phyloP scores from a whole-genome alignment of 23 tunicate species.

The Diplosoma virens region DNA sequence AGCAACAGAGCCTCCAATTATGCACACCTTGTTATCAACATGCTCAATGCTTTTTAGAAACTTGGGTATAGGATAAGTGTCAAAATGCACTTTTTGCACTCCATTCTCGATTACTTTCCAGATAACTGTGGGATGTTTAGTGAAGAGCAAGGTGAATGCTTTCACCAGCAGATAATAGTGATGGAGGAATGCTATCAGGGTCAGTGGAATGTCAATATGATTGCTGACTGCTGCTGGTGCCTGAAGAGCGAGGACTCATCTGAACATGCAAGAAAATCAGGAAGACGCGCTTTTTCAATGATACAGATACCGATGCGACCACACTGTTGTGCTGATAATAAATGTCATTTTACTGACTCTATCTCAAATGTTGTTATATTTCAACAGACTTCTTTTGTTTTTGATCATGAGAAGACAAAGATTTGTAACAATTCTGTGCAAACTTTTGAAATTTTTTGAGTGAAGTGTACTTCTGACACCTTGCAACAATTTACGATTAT shows the following conservation, averaged over 20 bases:
- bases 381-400: not conserved
- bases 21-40: slow-evolving; percentile 15
- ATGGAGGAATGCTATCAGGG: slow-evolving; percentile 38
- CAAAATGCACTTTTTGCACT: slow-evolving; percentile 42
- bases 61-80: slow-evolving; percentile 16
- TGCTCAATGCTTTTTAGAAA: slow-evolving; percentile 27
- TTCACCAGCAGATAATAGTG: slow-evolving; percentile 38
- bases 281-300: slow-evolving; percentile 15
- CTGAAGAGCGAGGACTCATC: slow-evolving; percentile 19
- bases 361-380: not conserved
- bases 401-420: not conserved
- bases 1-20: slow-evolving; percentile 17
- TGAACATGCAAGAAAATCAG: slow-evolving; percentile 13
- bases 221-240: slow-evolving; percentile 37
- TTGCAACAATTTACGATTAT: not conserved
- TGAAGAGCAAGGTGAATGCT: slow-evolving; percentile 36
- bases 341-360: not conserved
- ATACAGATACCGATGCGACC: not conserved
- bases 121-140: slow-evolving; percentile 30
- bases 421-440: slow-evolving; percentile 3
- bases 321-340: not conserved
- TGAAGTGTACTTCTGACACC: not conserved
- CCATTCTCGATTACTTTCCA: slow-evolving; percentile 12
- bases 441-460: not conserved
- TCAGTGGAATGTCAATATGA: slow-evolving; percentile 35